Evolutionary conservation across 2,113 vertebrate genomes (phyloP).

Genomic region (Strix aluco): DNA sequence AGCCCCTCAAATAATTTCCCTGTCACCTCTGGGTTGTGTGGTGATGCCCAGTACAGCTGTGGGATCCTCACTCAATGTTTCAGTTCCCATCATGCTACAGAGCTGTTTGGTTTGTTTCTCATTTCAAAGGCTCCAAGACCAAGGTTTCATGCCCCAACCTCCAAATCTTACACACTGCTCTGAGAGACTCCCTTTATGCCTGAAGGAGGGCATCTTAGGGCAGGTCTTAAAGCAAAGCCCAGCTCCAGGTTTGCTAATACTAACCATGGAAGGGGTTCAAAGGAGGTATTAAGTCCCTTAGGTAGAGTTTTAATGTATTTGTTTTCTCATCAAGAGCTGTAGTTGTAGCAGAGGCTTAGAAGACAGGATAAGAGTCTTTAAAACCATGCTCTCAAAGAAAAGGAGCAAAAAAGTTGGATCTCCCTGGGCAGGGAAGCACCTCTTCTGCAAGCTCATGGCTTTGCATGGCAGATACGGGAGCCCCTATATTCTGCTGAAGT

Average conservation of each 20-base stretch:
- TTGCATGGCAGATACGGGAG: not conserved
- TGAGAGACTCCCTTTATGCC: not conserved
- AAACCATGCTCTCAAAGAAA: not conserved
- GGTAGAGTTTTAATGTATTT: not conserved
- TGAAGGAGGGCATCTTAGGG: not conserved
- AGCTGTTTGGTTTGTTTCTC: not conserved
- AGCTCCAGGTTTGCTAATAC: too few species aligned
- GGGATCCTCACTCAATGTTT: not conserved
- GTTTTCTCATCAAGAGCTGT: not conserved
- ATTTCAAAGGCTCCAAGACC: not conserved
- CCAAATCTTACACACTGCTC: not conserved
- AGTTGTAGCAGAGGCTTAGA: not conserved
- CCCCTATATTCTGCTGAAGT: not conserved
- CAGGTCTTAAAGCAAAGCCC: not conserved
- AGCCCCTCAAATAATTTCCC: rapidly evolving
- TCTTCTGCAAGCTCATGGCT: not conserved
- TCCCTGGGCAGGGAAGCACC: not conserved
- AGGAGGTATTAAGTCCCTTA: not conserved
- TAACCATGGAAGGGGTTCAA: not conserved
- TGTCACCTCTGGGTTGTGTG: not conserved
- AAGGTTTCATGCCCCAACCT: rapidly evolving
- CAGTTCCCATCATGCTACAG: not conserved
- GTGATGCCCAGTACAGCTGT: not conserved
- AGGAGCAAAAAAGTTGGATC: not conserved
- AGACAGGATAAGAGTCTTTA: not conserved